A percentile compares a stretch with the other conserved stretches of the same genome.
Evolutionary conservation across 1,140 invertebrate species (phyloP).

Genomic region (Drosophila nikananu): DNA sequence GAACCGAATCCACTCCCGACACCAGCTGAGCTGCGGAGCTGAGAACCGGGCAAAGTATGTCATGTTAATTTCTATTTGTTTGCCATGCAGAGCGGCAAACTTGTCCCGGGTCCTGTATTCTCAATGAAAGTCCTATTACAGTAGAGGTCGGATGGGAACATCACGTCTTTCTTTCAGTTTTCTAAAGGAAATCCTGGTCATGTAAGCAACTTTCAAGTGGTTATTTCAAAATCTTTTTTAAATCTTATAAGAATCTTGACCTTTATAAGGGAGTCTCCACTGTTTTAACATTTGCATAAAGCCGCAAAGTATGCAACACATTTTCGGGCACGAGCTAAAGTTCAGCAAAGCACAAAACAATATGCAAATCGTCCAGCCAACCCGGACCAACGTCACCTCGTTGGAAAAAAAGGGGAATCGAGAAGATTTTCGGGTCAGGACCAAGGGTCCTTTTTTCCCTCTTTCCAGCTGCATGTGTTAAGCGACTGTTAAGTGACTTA

Average conservation of each 20-base stretch:
- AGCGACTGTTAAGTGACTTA: constrained; percentile 77
- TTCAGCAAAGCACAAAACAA: constrained; percentile 70
- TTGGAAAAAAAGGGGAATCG: constrained; percentile 22
- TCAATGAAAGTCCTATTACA: constrained; percentile 32
- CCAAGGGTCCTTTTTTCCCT: constrained; percentile 46
- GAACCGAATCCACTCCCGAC: constrained; percentile 36
- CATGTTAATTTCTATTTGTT: constrained; percentile 80
- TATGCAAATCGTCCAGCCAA: constrained; percentile 66
- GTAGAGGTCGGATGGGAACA: constrained; percentile 3
- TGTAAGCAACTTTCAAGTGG: neutral
- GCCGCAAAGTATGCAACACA: constrained; percentile 80
- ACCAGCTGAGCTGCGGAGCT: constrained; percentile 50
- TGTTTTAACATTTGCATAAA: constrained; percentile 75
- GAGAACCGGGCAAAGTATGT: constrained; percentile 49
- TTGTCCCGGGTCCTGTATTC: constrained; percentile 38
- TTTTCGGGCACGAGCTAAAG: constrained; percentile 70
- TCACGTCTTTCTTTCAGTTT: neutral
- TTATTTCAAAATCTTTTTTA: neutral
- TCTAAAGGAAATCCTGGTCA: too few relatives aligned
- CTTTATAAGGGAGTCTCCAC: constrained; percentile 10
- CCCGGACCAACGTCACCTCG: constrained; percentile 15
- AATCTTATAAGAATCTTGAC: neutral
- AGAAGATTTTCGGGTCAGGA: constrained; percentile 57
- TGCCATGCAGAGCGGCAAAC: constrained; percentile 51
- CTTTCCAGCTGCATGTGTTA: constrained; percentile 55